Evolutionary conservation across 2,888 invertebrate species (phyloP).

Genomic region (Cheiracanthium punctorium): DNA sequence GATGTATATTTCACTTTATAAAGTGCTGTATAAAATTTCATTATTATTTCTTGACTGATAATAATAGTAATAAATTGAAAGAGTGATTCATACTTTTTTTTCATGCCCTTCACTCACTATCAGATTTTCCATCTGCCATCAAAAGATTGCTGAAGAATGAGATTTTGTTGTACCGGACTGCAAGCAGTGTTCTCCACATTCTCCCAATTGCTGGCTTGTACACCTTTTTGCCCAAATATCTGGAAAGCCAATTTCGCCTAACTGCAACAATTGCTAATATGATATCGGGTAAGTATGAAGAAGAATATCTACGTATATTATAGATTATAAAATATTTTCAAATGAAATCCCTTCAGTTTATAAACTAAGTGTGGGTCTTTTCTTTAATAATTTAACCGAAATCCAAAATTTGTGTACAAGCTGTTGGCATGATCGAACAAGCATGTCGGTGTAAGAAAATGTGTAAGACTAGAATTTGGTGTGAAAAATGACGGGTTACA

Average conservation of each 20-base stretch:
- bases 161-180: constrained; percentile 92
- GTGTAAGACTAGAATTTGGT: too few species aligned
- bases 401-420: too few species aligned
- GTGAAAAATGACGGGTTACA: too few species aligned
- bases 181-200: constrained; percentile 91
- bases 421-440: too few species aligned
- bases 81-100: constrained; percentile 21
- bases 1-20: too few species aligned
- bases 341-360: too few species aligned
- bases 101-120: background rate
- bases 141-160: constrained; percentile 90
- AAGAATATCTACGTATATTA: too few species aligned
- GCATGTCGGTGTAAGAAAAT: too few species aligned
- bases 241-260: constrained; percentile 93
- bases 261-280: constrained; percentile 92
- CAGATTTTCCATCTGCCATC: constrained; percentile 86
- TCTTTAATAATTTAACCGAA: too few species aligned
- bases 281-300: constrained; percentile 83
- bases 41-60: background rate
- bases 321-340: too few species aligned
- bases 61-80: constrained; percentile 56
- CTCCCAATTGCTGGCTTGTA: constrained; percentile 93
- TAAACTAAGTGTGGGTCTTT: too few species aligned
- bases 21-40: too few species aligned
- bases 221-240: constrained; percentile 93